Conservation (phyloP, 1,140 invertebrate genomes). For the Pseudachorutes palmiensis region DNA sequence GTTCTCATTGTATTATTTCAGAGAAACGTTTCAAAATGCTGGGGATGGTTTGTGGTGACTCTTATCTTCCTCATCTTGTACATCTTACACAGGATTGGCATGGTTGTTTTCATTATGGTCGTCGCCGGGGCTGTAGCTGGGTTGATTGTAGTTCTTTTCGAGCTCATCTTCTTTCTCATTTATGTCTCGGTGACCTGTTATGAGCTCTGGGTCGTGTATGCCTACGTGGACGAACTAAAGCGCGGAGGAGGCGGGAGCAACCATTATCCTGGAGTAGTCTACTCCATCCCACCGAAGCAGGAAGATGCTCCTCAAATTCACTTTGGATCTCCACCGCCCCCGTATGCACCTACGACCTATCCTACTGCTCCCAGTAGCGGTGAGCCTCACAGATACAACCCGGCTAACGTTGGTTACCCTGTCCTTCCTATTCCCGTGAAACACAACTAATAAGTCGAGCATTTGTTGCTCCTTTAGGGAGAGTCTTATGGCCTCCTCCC, state of each 20-base stretch:
- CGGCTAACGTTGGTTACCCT: background rate
- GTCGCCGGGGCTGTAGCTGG: background rate
- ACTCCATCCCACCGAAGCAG: background rate
- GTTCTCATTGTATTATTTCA: background rate
- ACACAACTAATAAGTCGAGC: background rate
- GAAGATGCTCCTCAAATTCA: background rate
- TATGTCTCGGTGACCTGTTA: background rate
- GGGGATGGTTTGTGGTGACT: background rate
- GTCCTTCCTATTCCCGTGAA: background rate
- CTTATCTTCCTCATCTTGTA: background rate
- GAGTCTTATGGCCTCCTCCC: background rate
- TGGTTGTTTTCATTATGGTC: background rate
- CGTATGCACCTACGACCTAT: background rate
- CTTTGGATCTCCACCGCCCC: background rate
- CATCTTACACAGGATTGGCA: background rate
- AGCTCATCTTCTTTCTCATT: background rate
- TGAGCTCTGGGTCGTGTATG: conserved; percentile 2
- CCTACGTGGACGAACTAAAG: background rate
- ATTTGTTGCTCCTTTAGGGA: background rate
- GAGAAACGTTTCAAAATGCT: background rate
- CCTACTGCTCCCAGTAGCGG: background rate
- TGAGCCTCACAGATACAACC: background rate
- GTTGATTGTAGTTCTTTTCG: background rate
- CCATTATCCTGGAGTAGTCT: background rate
- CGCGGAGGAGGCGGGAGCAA: background rate